Percentiles rank a stretch among this genome's conserved stretches.
phyloP scores from a whole-genome alignment of 2,888 invertebrate genomes.

The Drosophila lacicola region DNA sequence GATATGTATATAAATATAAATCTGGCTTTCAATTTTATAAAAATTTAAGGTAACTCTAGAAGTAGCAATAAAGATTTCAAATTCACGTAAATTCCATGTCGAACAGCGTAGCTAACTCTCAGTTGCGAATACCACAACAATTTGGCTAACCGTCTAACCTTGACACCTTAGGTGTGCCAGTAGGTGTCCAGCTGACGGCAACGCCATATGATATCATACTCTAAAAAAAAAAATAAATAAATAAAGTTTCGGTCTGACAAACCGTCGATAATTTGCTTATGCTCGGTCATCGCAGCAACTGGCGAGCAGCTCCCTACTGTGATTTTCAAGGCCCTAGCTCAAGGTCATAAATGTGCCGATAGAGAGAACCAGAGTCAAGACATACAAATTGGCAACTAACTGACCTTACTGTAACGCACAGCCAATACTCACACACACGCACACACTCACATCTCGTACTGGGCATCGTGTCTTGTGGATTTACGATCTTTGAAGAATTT shows the following conservation, averaged over 20 bases:
- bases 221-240: too few relatives aligned
- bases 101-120: slow-evolving; percentile 51
- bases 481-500: slow-evolving; percentile 68
- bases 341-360: slow-evolving; percentile 67
- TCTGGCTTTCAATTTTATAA: too few relatives aligned
- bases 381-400: slow-evolving; percentile 67
- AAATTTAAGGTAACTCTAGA: background rate
- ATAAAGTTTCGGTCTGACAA: slow-evolving; percentile 23
- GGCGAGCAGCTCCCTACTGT: slow-evolving; percentile 23
- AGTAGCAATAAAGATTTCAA: slow-evolving; percentile 2
- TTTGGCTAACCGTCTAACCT: slow-evolving; percentile 64
- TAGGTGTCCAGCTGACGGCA: slow-evolving; percentile 39
- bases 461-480: slow-evolving; percentile 44
- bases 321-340: slow-evolving; percentile 53
- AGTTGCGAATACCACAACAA: slow-evolving; percentile 20
- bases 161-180: slow-evolving; percentile 57
- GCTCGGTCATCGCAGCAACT: slow-evolving; percentile 56
- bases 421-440: background rate
- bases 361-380: slow-evolving; percentile 16
- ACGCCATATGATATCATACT: slow-evolving; percentile 64
- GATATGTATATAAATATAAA: too few relatives aligned
- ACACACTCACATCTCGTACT: slow-evolving; percentile 14
- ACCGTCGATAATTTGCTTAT: slow-evolving; percentile 76
- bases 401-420: slow-evolving; percentile 9
- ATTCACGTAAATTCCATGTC: slow-evolving; percentile 1